Conservation (phyloP, 2,888 invertebrate genomes). For the Kryphioiulus occultus region DNA sequence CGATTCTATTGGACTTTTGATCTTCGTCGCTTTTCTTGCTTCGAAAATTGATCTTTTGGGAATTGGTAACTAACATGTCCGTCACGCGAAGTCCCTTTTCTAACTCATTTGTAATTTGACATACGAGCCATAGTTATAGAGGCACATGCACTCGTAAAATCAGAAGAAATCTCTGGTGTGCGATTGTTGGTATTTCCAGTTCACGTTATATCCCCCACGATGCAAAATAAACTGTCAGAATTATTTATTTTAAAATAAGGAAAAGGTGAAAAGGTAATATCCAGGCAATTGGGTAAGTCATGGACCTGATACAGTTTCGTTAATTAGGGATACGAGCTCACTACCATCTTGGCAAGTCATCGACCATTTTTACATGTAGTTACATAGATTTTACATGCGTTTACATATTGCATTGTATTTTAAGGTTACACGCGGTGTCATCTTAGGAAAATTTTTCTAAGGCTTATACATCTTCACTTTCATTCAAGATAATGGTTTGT, state of each 20-base stretch:
- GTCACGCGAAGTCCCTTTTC: slow-evolving; percentile 7
- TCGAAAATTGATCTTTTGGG: slow-evolving; percentile 5
- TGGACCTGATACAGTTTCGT: too few species aligned
- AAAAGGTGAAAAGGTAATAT: not conserved
- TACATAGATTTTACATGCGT: too few species aligned
- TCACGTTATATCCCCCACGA: not conserved
- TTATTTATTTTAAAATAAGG: slow-evolving; percentile 10
- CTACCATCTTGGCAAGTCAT: too few species aligned
- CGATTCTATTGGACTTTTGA: slow-evolving; percentile 1
- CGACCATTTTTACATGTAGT: too few species aligned
- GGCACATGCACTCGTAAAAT: not conserved
- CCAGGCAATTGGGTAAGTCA: not conserved
- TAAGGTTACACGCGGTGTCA: too few species aligned
- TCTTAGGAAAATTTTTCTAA: too few species aligned
- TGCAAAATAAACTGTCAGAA: slow-evolving; percentile 3
- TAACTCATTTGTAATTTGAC: slow-evolving; percentile 9
- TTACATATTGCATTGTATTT: too few species aligned
- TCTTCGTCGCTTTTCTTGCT: slow-evolving; percentile 14
- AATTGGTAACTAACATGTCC: slow-evolving; percentile 23
- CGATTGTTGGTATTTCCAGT: not conserved
- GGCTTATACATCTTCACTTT: too few species aligned
- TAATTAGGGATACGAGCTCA: too few species aligned
- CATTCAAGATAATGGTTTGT: too few species aligned
- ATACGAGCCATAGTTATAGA: not conserved
- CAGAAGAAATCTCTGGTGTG: not conserved